Conservation (phyloP, 2,797 vertebrate species). For the Sarcoramphus papa region DNA sequence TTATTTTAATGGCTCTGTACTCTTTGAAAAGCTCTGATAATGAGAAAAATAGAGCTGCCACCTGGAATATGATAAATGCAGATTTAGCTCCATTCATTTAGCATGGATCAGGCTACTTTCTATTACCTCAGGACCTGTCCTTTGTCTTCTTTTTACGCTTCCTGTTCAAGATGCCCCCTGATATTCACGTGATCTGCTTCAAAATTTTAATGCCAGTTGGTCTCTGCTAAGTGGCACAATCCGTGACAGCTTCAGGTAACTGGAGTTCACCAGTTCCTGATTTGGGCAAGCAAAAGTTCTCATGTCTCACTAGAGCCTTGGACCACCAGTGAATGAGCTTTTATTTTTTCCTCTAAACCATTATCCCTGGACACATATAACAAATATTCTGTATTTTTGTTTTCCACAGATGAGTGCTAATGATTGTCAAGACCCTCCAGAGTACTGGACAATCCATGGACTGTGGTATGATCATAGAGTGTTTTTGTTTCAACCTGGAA, state of each 20-base stretch:
- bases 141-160: background rate
- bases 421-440: slow-evolving; percentile 57
- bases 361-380: background rate
- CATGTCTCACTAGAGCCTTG: background rate
- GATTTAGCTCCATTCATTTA: background rate
- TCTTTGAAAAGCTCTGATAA: background rate
- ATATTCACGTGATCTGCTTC: background rate
- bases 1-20: background rate
- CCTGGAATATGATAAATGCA: background rate
- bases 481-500: background rate
- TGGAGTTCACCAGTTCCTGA: background rate
- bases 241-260: background rate
- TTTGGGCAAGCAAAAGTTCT: background rate
- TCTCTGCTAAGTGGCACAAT: background rate
- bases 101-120: background rate
- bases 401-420: slow-evolving; percentile 47
- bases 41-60: background rate
- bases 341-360: background rate
- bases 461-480: slow-evolving; percentile 42
- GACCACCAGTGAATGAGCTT: background rate
- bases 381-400: background rate
- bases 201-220: background rate
- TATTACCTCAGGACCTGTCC: background rate
- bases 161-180: background rate
- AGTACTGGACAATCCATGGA: slow-evolving; percentile 69